Percentiles rank a stretch among this genome's conserved stretches.
These are phyloP conservation scores for Epirrhoe tristata DNA, from an alignment of 2,888 invertebrate species.

Conservation along the genomic window DNA sequence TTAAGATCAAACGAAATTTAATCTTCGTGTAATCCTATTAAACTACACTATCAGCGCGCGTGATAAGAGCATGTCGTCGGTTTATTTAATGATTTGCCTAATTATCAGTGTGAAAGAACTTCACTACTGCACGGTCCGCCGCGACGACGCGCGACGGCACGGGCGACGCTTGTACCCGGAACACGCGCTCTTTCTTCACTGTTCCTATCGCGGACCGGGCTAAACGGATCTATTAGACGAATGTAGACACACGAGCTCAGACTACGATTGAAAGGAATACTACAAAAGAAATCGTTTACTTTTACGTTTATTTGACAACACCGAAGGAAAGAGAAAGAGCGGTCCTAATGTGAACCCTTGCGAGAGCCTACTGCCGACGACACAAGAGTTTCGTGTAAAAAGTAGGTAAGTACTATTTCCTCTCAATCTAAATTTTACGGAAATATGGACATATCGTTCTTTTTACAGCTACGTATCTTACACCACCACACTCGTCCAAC, in stretches of 20 bases:
- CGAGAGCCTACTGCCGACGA: constrained; percentile 7
- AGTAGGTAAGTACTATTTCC: constrained; percentile 1
- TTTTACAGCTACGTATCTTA: constrained; percentile 52
- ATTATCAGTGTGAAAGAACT: not conserved
- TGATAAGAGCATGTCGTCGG: constrained; percentile 12
- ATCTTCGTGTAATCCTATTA: constrained; percentile 1
- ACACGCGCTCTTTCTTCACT: constrained; percentile 19
- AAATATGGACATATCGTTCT: constrained; percentile 58
- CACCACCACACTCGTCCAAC: constrained; percentile 54
- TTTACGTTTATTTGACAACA: constrained; percentile 28
- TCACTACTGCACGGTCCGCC: constrained; percentile 1
- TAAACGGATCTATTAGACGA: constrained; percentile 32
- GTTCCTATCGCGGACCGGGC: constrained; percentile 8
- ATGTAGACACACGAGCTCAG: constrained; percentile 23
- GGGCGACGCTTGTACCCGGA: constrained; percentile 13
- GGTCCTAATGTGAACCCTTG: constrained; percentile 13
- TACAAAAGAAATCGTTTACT: constrained; percentile 20
- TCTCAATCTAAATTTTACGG: constrained; percentile 29
- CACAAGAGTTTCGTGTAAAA: constrained; percentile 20
- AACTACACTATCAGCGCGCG: not conserved
- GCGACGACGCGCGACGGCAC: constrained; percentile 21
- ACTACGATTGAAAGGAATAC: constrained; percentile 18
- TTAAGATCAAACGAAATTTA: constrained; percentile 19
- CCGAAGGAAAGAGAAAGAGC: constrained; percentile 16
- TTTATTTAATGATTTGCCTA: not conserved